Base-by-base conservation (phyloP, 2,888 invertebrate genomes). In the Amorpha juglandis region DNA sequence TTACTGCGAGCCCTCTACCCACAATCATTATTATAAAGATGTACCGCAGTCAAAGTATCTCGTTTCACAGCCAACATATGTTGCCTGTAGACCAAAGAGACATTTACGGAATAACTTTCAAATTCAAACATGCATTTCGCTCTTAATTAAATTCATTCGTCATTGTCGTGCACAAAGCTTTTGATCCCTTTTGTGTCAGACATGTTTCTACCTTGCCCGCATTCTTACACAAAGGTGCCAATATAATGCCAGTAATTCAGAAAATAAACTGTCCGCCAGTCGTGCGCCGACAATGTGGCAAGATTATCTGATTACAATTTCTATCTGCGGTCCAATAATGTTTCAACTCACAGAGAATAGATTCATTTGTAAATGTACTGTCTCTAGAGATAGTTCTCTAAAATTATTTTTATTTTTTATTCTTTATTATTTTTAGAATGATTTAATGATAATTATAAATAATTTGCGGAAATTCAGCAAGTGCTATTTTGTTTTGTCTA, bases 141-240 rank as follows among this genome's bases (percentile, higher is more conserved):
- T 33, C 35, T 58, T 58, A 48, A 65, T 65, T 58, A 65, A 58
- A 58, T 65, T 19, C 48, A 55, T 47, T 42, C n/a, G 12, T 50
- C 38, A 51, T 51, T 52, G 35, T 65, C 19, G 7, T 21, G 48
- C 19, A 48, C 53, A 27, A 9, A 58, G 48, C 58, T 58, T 52
- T 65, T 58, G 48, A 47, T 48, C 35, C 35, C 8, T 48, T 58
- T 58, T n/a, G 27, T 4, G 48, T 55, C 33, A 45, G 58, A 55
- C 16, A 48, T 52, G 27, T 65, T 47, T 58, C 14, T 58, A 38
- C 55, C 47, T 50, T 16, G 53, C 48, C 16, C 55, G 45, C 47
- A 53, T 64, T 53, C 52, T 55, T 33, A 33, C 47, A 55, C 19
- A 16, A 52, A 53, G 42, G 51, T 51, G 33, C n/a, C n/a, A n/a